Evolutionary conservation across 2,113 vertebrate genomes (phyloP), one percentile per base, ranked within the genome.

Genomic region (Gambusia affinis): DNA sequence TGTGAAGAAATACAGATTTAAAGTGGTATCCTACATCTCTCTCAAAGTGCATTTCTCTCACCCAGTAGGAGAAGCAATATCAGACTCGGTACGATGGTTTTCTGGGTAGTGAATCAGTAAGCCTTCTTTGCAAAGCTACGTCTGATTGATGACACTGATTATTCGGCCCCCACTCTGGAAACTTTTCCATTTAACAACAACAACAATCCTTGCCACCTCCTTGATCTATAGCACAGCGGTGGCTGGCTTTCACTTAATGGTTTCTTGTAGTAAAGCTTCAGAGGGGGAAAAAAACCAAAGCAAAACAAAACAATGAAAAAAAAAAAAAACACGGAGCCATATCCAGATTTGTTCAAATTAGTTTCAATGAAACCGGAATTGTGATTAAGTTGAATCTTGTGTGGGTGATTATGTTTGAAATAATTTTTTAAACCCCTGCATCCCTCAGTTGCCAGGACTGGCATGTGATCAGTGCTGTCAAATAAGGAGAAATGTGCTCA

Each of bases 381-480:
- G 60, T 60, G 67, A 83, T 83, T 39, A 79, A 75, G 22, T 65
- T 64, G 29, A 79, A 33, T 83, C 64, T 78, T 67, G n/a, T 67
- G 79, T 83, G 81, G 85, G 86, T 17, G 76, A 87, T 84, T 67
- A 67, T 68, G 85, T 68, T 76, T 74, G 35, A 61, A 77, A 82
- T 75, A 4, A 71, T 75, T 79, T 67, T 75, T 69, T 72, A 44
- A 76, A 79, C 72, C 76, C 30, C 39, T 68, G 71, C 31, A 37
- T 76, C 75, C 65, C 77, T 64, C 54, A 44, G 66, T 64, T 81
- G 86, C 73, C 85, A 86, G 85, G 75, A 72, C 84, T 85, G 86
- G 82, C 78, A 64, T 80, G 73, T 78, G 72, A 86, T 87, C 78
- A 88, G 61, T 78, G 65, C 73, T 81, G 75, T 81, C 81, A 83